phyloP scores from a whole-genome alignment of 2,888 invertebrate genomes.

The Brenthis ino region DNA sequence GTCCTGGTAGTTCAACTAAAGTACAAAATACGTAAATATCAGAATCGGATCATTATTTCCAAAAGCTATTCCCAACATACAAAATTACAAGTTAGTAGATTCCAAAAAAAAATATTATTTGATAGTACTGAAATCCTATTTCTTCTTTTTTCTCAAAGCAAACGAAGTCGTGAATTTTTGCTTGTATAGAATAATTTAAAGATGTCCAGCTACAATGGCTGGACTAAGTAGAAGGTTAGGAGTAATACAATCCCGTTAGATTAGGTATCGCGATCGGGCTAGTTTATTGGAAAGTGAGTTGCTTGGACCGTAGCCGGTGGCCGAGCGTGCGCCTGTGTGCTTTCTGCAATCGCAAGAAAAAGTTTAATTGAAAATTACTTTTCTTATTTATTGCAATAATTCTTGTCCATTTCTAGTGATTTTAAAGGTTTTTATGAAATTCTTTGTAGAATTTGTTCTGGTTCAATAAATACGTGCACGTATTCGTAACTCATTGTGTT shows the following conservation, averaged over 20 bases:
- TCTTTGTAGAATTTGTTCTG: background rate
- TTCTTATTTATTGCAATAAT: background rate
- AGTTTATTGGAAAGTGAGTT: constrained; percentile 78
- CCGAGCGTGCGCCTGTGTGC: constrained; percentile 49
- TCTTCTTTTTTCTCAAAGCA: too few species aligned
- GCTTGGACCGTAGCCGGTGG: constrained; percentile 63
- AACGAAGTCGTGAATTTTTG: too few species aligned
- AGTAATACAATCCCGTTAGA: constrained; percentile 73
- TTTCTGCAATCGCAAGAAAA: constrained; percentile 58
- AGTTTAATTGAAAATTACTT: constrained; percentile 29
- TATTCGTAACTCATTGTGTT: too few species aligned
- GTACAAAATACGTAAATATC: too few species aligned
- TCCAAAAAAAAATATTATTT: too few species aligned
- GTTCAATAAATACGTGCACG: too few species aligned
- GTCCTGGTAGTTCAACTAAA: too few species aligned
- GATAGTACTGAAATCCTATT: too few species aligned
- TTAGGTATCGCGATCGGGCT: constrained; percentile 73
- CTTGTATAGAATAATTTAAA: constrained; percentile 30
- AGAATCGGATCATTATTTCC: too few species aligned
- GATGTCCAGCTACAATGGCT: constrained; percentile 58
- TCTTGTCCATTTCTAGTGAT: constrained; percentile 9
- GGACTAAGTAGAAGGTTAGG: constrained; percentile 54
- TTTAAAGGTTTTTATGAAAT: background rate
- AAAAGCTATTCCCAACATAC: too few species aligned
- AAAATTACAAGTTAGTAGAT: too few species aligned